phyloP scores from a whole-genome alignment of 2,797 vertebrate genomes.

The Catharus ustulatus region DNA sequence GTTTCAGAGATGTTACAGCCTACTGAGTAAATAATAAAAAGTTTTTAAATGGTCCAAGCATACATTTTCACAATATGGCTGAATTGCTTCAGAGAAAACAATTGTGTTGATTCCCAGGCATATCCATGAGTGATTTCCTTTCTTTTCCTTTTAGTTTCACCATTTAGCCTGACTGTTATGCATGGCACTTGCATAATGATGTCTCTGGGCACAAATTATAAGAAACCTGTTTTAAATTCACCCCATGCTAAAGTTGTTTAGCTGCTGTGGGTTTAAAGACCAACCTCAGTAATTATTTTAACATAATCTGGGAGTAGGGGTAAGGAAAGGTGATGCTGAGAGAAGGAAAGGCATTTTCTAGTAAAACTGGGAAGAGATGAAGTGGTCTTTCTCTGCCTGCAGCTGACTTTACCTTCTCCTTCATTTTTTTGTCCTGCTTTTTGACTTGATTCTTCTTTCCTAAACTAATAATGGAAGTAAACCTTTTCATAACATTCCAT shows the following conservation, averaged over 20 bases:
- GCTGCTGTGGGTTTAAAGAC: neutral
- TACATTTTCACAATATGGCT: neutral
- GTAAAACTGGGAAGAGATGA: neutral
- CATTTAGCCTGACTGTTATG: neutral
- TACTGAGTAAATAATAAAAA: constrained; percentile 10
- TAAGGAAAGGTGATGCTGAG: neutral
- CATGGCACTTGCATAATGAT: neutral
- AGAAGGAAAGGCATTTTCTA: neutral
- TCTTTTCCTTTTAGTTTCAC: neutral
- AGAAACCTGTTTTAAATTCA: neutral
- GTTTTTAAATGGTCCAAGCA: neutral
- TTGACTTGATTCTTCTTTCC: neutral
- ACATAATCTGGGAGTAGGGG: neutral
- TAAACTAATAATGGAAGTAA: neutral
- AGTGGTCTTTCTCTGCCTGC: neutral
- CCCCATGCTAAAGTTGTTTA: neutral
- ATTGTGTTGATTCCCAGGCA: neutral
- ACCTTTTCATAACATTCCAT: neutral
- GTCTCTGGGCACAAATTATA: neutral
- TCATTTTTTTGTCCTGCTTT: neutral
- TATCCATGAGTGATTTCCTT: neutral
- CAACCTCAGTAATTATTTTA: neutral
- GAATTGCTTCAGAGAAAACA: neutral
- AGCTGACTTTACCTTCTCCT: neutral
- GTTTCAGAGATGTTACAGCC: neutral